phyloP scores from a whole-genome alignment of 2,113 vertebrate genomes.

The Pterocles orientalis region DNA sequence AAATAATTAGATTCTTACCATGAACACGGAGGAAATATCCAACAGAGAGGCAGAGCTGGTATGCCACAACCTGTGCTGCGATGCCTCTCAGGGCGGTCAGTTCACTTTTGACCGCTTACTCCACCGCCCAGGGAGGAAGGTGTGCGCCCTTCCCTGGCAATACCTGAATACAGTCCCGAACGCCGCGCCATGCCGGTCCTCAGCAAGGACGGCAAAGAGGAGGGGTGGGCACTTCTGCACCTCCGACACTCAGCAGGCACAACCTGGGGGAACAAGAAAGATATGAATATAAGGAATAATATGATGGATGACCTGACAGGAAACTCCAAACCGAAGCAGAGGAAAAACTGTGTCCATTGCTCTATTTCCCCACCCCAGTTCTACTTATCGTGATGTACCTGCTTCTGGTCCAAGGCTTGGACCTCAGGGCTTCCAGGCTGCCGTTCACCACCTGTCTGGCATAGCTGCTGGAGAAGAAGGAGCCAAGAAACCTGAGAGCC shows the following conservation, averaged over 20 bases:
- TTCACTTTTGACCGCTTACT: background rate
- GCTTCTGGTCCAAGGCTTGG: background rate
- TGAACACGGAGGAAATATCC: background rate
- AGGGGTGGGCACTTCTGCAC: background rate
- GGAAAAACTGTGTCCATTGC: background rate
- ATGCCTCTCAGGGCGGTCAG: accelerated
- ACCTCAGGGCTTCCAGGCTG: background rate
- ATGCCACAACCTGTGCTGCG: background rate
- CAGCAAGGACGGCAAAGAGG: background rate
- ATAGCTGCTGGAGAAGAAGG: background rate
- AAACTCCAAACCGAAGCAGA: background rate
- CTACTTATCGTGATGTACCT: background rate
- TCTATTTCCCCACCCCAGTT: background rate
- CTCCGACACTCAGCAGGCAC: background rate
- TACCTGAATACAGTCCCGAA: too few relatives aligned
- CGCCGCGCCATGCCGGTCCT: background rate
- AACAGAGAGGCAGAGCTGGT: background rate
- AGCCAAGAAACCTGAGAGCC: background rate
- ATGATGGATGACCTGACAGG: background rate
- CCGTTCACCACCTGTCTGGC: background rate
- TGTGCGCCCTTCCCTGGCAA: background rate
- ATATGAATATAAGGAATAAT: background rate
- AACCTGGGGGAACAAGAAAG: background rate
- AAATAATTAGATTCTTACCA: background rate
- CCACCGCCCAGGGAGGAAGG: background rate